Conservation (phyloP, 2,113 vertebrate genomes). For the Nerophis lumbriciformis region DNA sequence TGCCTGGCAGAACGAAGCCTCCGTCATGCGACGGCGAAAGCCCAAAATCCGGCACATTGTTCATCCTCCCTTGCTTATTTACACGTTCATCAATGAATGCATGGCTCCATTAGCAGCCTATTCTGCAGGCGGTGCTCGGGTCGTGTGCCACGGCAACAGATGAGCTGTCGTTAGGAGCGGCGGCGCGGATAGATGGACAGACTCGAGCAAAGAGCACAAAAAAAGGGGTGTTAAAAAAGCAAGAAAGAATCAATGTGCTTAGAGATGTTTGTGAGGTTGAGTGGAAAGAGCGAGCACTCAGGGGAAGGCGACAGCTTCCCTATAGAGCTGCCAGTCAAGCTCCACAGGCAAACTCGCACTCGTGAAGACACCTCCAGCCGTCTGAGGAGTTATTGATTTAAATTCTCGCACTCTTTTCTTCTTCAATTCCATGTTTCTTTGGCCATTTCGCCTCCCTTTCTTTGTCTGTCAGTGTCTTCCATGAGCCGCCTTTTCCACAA, state of each 20-base stretch:
- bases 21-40: constrained; percentile 49
- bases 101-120: constrained; percentile 21
- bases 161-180: background rate
- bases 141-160: background rate
- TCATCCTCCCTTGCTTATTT: constrained; percentile 51
- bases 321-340: constrained; percentile 65
- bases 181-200: constrained; percentile 16
- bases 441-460: constrained; percentile 10
- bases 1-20: constrained; percentile 39
- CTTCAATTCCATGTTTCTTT: constrained; percentile 28
- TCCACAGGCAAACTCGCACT: constrained; percentile 39
- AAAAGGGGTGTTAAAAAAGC: constrained; percentile 23
- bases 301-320: constrained; percentile 64
- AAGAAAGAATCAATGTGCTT: constrained; percentile 30
- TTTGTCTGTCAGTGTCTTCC: constrained; percentile 29
- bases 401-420: constrained; percentile 39
- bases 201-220: constrained; percentile 23
- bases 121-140: background rate
- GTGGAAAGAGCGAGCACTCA: constrained; percentile 52
- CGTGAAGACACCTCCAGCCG: constrained; percentile 52
- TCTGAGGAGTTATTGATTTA: constrained; percentile 54
- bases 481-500: constrained; percentile 22
- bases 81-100: constrained; percentile 49
- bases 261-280: constrained; percentile 51
- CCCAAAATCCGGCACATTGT: constrained; percentile 51